These are phyloP conservation scores for Apotomis capreana DNA, from an alignment of 2,888 invertebrate genomes.

Conservation along the genomic window DNA sequence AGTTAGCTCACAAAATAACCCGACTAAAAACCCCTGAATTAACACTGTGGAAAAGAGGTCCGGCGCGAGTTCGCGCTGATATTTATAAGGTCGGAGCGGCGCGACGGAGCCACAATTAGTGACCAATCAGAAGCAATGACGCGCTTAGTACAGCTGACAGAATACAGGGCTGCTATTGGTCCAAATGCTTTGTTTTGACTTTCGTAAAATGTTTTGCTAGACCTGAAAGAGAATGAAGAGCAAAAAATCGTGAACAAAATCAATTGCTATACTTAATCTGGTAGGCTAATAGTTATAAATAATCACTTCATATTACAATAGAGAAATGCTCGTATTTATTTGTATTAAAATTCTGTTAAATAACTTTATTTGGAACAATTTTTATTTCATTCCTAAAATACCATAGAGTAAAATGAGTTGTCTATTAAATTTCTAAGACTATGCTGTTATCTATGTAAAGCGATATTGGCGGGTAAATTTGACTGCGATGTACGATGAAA, in stretches of 20 bases:
- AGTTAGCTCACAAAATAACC: conserved; percentile 81
- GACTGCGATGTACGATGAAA: too few species aligned
- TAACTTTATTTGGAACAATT: too few species aligned
- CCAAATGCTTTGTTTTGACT: conserved; percentile 72
- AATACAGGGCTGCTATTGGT: conserved; percentile 64
- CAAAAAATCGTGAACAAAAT: conserved; percentile 35
- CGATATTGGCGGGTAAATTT: neutral
- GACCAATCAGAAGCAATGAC: conserved; percentile 62
- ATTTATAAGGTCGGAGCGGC: conserved; percentile 87
- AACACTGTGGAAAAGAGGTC: conserved; percentile 88
- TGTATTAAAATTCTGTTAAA: neutral
- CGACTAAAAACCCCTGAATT: conserved; percentile 75
- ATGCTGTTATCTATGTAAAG: neutral
- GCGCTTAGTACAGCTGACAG: conserved; percentile 50
- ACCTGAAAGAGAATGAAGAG: conserved; percentile 42
- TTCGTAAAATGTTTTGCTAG: conserved; percentile 56
- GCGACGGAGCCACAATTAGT: conserved; percentile 60
- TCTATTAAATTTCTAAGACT: too few species aligned
- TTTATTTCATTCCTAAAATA: too few species aligned
- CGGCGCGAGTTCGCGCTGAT: conserved; percentile 79
- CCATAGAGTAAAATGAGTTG: too few species aligned
- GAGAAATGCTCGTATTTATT: too few species aligned
- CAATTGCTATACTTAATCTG: conserved; percentile 14
- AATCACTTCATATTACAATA: neutral
- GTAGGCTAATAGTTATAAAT: neutral